A percentile compares a stretch with the other conserved stretches of the same genome.
Evolutionary conservation across 2,888 invertebrate genomes (phyloP).

Genomic region (Dugesia japonica): DNA sequence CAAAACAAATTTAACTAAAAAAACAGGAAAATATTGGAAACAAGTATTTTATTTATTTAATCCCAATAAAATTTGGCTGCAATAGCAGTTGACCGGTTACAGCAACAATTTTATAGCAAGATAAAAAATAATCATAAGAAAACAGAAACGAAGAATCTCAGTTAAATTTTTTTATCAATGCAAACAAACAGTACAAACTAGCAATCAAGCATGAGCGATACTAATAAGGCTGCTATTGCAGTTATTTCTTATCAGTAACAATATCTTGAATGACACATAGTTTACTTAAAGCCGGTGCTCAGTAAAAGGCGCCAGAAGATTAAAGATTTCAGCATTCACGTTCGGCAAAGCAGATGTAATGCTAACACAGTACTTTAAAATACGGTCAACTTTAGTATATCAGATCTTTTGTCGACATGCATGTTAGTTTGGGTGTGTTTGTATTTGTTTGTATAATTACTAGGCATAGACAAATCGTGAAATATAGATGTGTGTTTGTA

Average conservation of each 20-base stretch:
- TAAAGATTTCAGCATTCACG: slow-evolving; percentile 8
- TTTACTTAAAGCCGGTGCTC: slow-evolving; percentile 20
- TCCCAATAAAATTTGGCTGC: slow-evolving; percentile 16
- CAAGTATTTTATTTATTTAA: slow-evolving; percentile 7
- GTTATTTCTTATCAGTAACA: neutral
- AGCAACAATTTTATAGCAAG: neutral
- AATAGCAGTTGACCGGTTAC: slow-evolving; percentile 12
- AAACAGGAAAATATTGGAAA: neutral
- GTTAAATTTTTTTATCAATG: slow-evolving; percentile 17
- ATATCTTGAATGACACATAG: slow-evolving; percentile 20
- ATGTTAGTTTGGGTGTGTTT: neutral
- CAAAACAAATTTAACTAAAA: too few species aligned
- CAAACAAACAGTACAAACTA: slow-evolving; percentile 15
- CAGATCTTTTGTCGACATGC: neutral
- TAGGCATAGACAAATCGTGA: too few species aligned
- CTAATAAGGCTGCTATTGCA: slow-evolving; percentile 8
- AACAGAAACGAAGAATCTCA: slow-evolving; percentile 6
- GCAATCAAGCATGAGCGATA: slow-evolving; percentile 20
- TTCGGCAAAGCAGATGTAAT: neutral
- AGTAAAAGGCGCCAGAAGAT: slow-evolving; percentile 16
- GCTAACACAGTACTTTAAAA: neutral
- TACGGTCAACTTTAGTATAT: neutral
- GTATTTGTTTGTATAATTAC: too few species aligned
- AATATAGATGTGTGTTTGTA: neutral
- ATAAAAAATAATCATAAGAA: slow-evolving; percentile 5